Evolutionary conservation across 2,888 invertebrate species (phyloP), one percentile per base, ranked within the genome.

Genomic region (Mesorhabditis sp.): DNA sequence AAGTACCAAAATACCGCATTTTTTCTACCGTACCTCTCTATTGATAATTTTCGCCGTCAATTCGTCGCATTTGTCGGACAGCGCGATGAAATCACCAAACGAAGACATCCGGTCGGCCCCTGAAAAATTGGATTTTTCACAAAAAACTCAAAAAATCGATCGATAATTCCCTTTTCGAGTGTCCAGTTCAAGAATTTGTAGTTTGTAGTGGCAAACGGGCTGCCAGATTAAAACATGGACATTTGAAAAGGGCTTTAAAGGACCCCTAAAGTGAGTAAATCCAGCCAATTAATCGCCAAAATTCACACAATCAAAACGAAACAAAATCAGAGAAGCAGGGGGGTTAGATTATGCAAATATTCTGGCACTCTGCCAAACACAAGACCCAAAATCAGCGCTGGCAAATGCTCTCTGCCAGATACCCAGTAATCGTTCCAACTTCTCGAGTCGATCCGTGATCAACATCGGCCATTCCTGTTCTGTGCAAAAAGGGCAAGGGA

Each of bases 71-170:
- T 88, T 87, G 86, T 95, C 94, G 0, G 95, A 96, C 0, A 98
- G 87, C 0, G 95, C 95, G 50, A 97, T 90, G 87, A 97, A 97
- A 88, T 98, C 98, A 0, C 98, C 97, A 87, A 97, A 98, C 0
- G 96, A 96, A 6, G 95, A 96, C 97, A 98, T 97, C 68, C 97
- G 90, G 88, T 98, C 97, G 15, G 96, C 95, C 67, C 97, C 89
- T 89, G 72, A 62, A 80, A 28, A 4, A 41, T 42, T n/a, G 15
- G 42, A 42, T 7, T 62, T 28, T 15, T 41, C 65, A 43, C 61
- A 68, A 15, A 15, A 45, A 67, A 66, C 45, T 62, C 65, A 68
- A 62, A 43, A 50, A 15, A 68, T 62, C 43, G 15, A 43, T 50
- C 58, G n/a, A 50, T 13, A 13, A 13, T 2, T n/a, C 7, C n/a